phyloP scores from a whole-genome alignment of 64 coral and sea anemone species.

The Pachyseris speciosa region DNA sequence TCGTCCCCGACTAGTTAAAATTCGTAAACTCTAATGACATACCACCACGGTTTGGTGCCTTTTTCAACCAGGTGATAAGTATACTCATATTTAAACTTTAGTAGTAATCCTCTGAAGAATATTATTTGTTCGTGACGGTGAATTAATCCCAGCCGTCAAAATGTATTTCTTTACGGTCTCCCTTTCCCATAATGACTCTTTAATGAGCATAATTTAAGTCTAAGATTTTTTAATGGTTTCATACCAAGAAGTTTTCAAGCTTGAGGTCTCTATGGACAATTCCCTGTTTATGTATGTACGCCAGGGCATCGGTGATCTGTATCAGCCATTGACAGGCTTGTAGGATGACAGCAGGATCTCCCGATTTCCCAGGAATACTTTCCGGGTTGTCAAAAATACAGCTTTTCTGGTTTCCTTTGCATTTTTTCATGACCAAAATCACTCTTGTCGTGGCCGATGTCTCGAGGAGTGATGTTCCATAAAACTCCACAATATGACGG shows the following conservation, averaged over 20 bases:
- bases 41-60: too few species aligned
- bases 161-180: too few species aligned
- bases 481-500: not conserved
- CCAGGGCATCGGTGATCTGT: conserved; percentile 2
- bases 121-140: too few species aligned
- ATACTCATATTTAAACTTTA: too few species aligned
- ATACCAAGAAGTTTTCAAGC: conserved; percentile 56
- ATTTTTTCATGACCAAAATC: conserved; percentile 24
- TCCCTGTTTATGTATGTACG: conserved; percentile 7
- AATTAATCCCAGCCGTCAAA: too few species aligned
- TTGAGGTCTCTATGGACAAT: conserved; percentile 50
- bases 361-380: not conserved
- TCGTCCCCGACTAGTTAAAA: too few species aligned
- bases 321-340: not conserved
- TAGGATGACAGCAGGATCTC: not conserved
- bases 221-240: too few species aligned
- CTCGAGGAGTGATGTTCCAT: not conserved
- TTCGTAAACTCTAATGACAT: too few species aligned
- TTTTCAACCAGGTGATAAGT: too few species aligned
- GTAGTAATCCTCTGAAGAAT: too few species aligned
- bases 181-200: too few species aligned
- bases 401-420: conserved; percentile 2
- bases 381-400: conserved; percentile 1
- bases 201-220: too few species aligned
- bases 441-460: not conserved